These are phyloP conservation scores for Pempheris klunzingeri DNA, from an alignment of 2,797 vertebrate genomes.

Conservation along the genomic window DNA sequence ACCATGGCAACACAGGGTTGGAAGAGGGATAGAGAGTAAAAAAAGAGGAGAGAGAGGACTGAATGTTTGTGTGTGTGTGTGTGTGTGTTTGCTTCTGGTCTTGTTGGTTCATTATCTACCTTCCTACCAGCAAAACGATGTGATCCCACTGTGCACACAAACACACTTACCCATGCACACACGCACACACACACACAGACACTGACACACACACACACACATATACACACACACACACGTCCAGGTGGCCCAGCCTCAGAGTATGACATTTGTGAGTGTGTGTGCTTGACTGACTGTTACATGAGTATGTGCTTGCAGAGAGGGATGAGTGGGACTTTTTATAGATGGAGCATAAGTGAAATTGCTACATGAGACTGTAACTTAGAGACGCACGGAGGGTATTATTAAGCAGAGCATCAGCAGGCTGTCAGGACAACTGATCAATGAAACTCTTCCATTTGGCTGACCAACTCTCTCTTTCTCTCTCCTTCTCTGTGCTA, in stretches of 20 bases:
- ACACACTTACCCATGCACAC: slow-evolving; percentile 13
- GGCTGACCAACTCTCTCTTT: slow-evolving; percentile 65
- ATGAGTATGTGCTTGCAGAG: slow-evolving; percentile 47
- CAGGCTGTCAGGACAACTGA: slow-evolving; percentile 78
- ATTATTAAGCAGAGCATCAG: slow-evolving; percentile 76
- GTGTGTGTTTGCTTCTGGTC: slow-evolving; percentile 40
- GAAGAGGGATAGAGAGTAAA: slow-evolving; percentile 63
- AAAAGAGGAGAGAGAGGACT: slow-evolving; percentile 44
- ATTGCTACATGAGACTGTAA: slow-evolving; percentile 51
- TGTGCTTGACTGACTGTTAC: slow-evolving; percentile 45
- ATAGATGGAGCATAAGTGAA: slow-evolving; percentile 49
- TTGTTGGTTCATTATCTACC: slow-evolving; percentile 76
- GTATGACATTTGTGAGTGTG: slow-evolving; percentile 55
- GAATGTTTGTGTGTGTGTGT: slow-evolving; percentile 41
- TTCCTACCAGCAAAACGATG: slow-evolving; percentile 71
- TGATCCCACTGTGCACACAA: slow-evolving; percentile 62
- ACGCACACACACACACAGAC: not conserved
- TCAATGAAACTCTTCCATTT: slow-evolving; percentile 82
- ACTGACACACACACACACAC: not conserved
- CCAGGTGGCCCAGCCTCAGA: slow-evolving; percentile 43
- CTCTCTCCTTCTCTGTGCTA: slow-evolving; percentile 15
- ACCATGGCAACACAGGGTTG: slow-evolving; percentile 75
- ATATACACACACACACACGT: slow-evolving; percentile 24
- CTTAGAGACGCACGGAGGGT: slow-evolving; percentile 39
- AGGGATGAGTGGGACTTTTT: slow-evolving; percentile 36